A percentile compares a stretch with the other conserved stretches of the same genome.
These are phyloP conservation scores for Helleia helle DNA, from an alignment of 2,888 invertebrate genomes.

Conservation along the genomic window DNA sequence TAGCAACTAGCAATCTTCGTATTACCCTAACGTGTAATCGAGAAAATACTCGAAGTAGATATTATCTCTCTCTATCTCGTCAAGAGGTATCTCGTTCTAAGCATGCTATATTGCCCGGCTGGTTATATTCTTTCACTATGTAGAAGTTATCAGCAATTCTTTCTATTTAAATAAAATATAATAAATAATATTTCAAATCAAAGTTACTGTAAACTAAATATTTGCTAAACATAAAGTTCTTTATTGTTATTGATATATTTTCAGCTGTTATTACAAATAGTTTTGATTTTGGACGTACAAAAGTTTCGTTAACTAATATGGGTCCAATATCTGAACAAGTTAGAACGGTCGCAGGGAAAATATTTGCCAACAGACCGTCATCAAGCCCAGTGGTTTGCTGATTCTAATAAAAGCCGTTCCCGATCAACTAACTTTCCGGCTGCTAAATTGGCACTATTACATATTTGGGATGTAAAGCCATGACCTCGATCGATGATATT, in stretches of 20 bases:
- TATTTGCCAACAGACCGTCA: constrained; percentile 51
- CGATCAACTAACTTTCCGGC: constrained; percentile 47
- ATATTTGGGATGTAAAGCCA: neutral
- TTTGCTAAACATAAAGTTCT: no score
- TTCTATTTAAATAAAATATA: no score
- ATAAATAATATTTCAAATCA: no score
- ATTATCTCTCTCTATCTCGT: no score
- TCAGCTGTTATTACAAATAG: neutral
- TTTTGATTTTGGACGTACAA: constrained; percentile 6
- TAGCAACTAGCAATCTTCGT: no score
- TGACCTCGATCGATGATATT: neutral
- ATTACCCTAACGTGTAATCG: no score
- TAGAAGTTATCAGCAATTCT: no score
- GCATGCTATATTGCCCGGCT: no score
- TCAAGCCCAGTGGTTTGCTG: constrained; percentile 56
- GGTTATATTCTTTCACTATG: no score
- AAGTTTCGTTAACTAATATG: constrained; percentile 17
- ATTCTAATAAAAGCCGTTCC: constrained; percentile 61
- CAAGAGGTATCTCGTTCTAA: no score
- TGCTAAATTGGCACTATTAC: neutral
- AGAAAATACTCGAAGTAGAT: no score
- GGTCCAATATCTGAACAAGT: constrained; percentile 29
- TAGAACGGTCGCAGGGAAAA: constrained; percentile 32
- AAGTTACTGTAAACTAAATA: no score
- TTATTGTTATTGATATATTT: neutral